A percentile compares a stretch with the other conserved stretches of the same genome.
phyloP scores from a whole-genome alignment of 2,113 vertebrate species.

The Electrona antarctica region DNA sequence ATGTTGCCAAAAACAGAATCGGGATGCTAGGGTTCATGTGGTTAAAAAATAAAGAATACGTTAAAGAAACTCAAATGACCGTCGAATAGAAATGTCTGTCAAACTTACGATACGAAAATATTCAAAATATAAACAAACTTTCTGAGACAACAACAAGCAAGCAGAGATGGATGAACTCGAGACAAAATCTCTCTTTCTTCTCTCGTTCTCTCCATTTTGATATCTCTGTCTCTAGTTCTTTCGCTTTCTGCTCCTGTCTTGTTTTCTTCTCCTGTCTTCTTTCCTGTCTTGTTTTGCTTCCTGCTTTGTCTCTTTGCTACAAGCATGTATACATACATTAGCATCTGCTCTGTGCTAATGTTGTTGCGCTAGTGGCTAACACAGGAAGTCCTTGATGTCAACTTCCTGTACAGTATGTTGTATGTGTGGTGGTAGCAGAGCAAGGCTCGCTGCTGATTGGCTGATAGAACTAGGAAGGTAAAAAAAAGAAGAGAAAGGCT shows the following conservation, averaged over 20 bases:
- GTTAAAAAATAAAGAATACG: not conserved
- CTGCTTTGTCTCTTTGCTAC: slow-evolving; percentile 11
- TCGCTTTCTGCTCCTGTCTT: slow-evolving; percentile 13
- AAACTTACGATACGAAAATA: not conserved
- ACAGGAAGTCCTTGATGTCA: too few species aligned
- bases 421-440: not conserved
- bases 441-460: not conserved
- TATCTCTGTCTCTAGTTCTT: slow-evolving; percentile 1
- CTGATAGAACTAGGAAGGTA: slow-evolving; percentile 23
- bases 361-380: too few species aligned
- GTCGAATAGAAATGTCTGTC: not conserved
- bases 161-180: slow-evolving; percentile 78
- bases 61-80: not conserved
- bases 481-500: slow-evolving; percentile 81
- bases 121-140: slow-evolving; percentile 43
- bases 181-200: slow-evolving; percentile 56
- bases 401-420: not conserved
- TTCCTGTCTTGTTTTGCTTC: slow-evolving; percentile 19
- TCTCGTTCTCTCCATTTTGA: slow-evolving; percentile 53
- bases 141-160: slow-evolving; percentile 72
- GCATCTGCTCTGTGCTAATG: not conserved
- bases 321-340: not conserved
- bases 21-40: too few species aligned
- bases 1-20: too few species aligned
- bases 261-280: slow-evolving; percentile 16